Base-by-base conservation (phyloP, 2,113 vertebrate species). In the Oryzias melastigma region DNA sequence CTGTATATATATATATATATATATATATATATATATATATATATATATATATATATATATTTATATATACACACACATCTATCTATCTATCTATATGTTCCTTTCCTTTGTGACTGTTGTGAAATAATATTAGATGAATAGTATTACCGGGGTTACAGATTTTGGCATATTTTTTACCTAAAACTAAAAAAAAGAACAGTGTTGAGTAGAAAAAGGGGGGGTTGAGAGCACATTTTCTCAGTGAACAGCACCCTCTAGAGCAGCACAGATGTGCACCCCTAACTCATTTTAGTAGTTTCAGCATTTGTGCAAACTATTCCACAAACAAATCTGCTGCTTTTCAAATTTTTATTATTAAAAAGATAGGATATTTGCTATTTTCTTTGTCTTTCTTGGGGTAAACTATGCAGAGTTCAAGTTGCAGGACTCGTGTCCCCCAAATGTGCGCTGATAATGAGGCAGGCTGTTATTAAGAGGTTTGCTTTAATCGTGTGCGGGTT, bases 211-310 rank as follows among this genome's bases (percentile, higher is more conserved):
- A 61, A 44, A 24, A n/a, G n/a, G 40, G 14, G 35, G 51, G 24
- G 27, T n/a, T 20, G 62, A 58, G 40, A 17, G 52, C 15, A 17
- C 45, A 47, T 81, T 73, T 79, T 62, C 49, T 82, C 78, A 87
- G 86, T 80, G 43, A 87, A 90, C 83, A 88, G 89, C 89, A 73
- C 89, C 89, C 85, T 86, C 89, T 91, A 85, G 81, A 90, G 87
- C 55, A 69, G 35, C 50, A 58, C 18, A 49, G 0, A 42, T 61
- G 35, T 74, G 51, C 15, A 53, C 35, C 53, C 50, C 44, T 4
- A 29, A 25, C 27, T 24, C 5, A 8, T 6, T 54, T 29, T 14
- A 10, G 29, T 5, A n/a, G 46, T 19, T 19, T 46, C 52, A n/a
- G 7, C 29, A 27, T 27, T 1, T 5, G 27, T 6, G 1, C 27